A percentile compares a stretch with the other conserved stretches of the same genome.
phyloP scores from a whole-genome alignment of 2,888 invertebrate species.

The Athrips mouffetella region DNA sequence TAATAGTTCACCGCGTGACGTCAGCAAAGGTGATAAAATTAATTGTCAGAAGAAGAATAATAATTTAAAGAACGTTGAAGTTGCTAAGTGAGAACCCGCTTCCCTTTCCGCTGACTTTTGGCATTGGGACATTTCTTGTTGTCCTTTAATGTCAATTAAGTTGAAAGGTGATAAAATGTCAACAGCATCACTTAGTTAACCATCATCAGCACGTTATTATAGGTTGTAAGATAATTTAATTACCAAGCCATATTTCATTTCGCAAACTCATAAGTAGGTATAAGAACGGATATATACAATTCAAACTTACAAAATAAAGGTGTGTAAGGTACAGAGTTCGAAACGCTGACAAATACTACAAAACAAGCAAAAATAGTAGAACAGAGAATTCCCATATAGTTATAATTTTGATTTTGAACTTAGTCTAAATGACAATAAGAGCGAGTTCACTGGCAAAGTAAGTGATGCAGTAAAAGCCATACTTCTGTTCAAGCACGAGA shows the following conservation, averaged over 20 bases:
- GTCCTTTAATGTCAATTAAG: neutral
- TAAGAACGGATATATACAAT: no score
- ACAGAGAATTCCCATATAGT: conserved; percentile 7
- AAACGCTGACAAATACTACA: conserved; percentile 20
- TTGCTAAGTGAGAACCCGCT: neutral
- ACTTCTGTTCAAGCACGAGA: neutral
- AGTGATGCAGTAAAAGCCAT: conserved; percentile 8
- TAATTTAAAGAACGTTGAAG: neutral
- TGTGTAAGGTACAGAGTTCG: neutral
- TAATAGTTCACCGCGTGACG: neutral
- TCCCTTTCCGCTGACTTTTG: neutral
- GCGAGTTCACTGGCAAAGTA: neutral
- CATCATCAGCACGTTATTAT: no score
- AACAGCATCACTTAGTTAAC: neutral
- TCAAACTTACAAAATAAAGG: neutral
- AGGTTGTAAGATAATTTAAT: no score
- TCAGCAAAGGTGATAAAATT: neutral
- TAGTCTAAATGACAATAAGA: neutral
- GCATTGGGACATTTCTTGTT: neutral
- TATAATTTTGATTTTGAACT: neutral
- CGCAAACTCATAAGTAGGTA: no score
- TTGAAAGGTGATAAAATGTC: conserved; percentile 2
- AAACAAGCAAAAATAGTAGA: conserved; percentile 25
- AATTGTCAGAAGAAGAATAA: neutral
- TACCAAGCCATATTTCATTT: no score